Base-by-base conservation (phyloP, 2,888 invertebrate species). In the Beris morrisii region DNA sequence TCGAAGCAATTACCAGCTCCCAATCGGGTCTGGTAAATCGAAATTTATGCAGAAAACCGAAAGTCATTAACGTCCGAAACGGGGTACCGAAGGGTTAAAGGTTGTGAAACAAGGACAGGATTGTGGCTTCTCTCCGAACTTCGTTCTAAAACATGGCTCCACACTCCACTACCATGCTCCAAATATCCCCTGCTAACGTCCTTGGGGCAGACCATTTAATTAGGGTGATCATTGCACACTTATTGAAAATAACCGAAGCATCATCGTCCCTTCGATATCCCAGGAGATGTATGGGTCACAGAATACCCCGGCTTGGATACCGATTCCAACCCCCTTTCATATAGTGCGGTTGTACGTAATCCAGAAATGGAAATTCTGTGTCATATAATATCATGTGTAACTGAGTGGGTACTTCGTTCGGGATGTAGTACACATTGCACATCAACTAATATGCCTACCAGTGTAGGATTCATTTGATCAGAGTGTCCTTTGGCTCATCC, bases 21-120 rank as follows among this genome's bases (percentile, higher is more conserved):
- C 12, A 31, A 30, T 31, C 53, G 28, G 53, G n/a, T 30, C 53
- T 53, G 52, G 38, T 38, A 61, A 61, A 61, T 32, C 52, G 61
- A 61, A 61, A 61, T 61, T 61, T 61, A 61, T 61, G 50, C 52
- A 38, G n/a, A 30, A 52, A 52, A 38, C 52, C 61, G 52, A 61
- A 61, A 61, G 43, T 61, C 61, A 61, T 61, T 61, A 61, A 7
- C 38, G 38, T 38, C 38, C 38, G 38, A 38, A 38, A 22, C 22
- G 7, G 38, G 9, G 38, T 3, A 38, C 2, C 38, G 38, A 38
- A 38, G 38, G 38, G 38, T 38, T 38, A 7, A 38, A 38, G 9
- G 38, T 9, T 61, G 22, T 52, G 61, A 61, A 61, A 61, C 38
- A 22, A 12, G 32, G 30, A 43, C 22, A 57, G 57, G 9, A 5